Conservation (phyloP, 2,888 invertebrate species). For the Lissocephala sabroskyi region DNA sequence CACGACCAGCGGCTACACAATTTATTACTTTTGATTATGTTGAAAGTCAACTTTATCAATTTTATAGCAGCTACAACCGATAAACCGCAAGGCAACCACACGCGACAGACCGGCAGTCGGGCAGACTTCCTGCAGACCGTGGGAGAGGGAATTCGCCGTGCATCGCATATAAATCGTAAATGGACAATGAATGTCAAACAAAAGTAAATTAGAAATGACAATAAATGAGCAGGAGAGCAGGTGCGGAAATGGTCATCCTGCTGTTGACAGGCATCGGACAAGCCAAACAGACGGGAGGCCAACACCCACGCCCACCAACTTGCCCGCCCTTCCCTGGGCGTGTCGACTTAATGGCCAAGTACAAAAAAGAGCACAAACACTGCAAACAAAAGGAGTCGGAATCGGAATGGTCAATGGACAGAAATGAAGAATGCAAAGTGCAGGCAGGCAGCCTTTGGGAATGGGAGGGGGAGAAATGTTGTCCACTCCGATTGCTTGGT, state of each 20-base stretch:
- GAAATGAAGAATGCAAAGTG: too few species aligned
- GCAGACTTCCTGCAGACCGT: background rate
- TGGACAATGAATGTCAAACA: slow-evolving; percentile 59
- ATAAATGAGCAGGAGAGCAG: slow-evolving; percentile 55
- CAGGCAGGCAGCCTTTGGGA: too few species aligned
- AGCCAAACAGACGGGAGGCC: slow-evolving; percentile 35
- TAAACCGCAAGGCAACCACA: slow-evolving; percentile 51
- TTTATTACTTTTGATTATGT: slow-evolving; percentile 64
- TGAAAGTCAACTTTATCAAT: slow-evolving; percentile 65
- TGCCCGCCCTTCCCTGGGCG: slow-evolving; percentile 11
- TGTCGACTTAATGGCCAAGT: slow-evolving; percentile 52
- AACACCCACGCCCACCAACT: too few species aligned
- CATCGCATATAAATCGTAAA: slow-evolving; percentile 58
- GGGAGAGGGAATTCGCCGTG: slow-evolving; percentile 2
- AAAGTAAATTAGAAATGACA: slow-evolving; percentile 63
- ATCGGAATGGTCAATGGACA: too few species aligned
- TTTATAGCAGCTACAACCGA: slow-evolving; percentile 62
- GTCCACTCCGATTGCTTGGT: too few species aligned
- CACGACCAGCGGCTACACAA: slow-evolving; percentile 61
- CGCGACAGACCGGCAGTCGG: slow-evolving; percentile 5
- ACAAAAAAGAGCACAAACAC: slow-evolving; percentile 17
- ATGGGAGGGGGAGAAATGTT: too few species aligned
- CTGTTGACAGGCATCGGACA: slow-evolving; percentile 44
- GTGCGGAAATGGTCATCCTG: slow-evolving; percentile 7
- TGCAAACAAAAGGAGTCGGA: too few species aligned